Percentiles rank a stretch among this genome's conserved stretches.
Conservation (phyloP, 2,888 invertebrate genomes). For the Leptopterna dolabrata region DNA sequence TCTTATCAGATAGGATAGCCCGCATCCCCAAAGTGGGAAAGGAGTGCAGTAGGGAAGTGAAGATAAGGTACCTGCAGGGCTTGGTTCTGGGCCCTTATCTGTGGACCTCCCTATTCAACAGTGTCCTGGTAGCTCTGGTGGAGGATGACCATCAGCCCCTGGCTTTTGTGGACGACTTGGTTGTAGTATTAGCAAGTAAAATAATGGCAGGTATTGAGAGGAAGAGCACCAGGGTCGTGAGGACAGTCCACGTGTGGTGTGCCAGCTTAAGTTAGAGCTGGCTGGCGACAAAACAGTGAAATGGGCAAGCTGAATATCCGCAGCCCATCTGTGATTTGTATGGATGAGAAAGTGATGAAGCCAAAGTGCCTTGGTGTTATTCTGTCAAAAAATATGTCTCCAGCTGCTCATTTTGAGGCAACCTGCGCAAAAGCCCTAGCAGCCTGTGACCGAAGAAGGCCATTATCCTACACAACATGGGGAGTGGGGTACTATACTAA, state of each 20-base stretch:
- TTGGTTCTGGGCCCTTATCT: constrained; percentile 39
- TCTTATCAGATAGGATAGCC: background rate
- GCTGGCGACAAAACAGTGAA: background rate
- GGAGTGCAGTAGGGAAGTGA: background rate
- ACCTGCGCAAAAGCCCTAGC: too few relatives aligned
- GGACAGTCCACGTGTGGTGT: background rate
- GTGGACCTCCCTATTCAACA: constrained; percentile 61
- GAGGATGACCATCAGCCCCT: background rate
- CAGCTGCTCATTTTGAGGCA: too few relatives aligned
- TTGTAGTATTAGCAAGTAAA: constrained; percentile 4
- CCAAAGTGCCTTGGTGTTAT: too few relatives aligned
- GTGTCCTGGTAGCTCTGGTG: constrained; percentile 30
- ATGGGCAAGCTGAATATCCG: background rate
- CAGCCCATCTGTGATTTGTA: constrained; percentile 4
- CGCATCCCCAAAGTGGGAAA: background rate
- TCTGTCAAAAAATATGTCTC: too few relatives aligned
- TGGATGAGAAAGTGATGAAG: background rate
- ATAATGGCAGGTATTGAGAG: background rate
- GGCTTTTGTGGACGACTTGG: constrained; percentile 45
- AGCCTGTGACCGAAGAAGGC: too few relatives aligned
- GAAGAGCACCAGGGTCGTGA: background rate
- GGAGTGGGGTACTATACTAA: too few relatives aligned
- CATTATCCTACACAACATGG: too few relatives aligned
- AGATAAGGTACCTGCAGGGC: constrained; percentile 61
- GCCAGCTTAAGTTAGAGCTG: background rate